Evolutionary conservation across 2,888 invertebrate genomes (phyloP).

Genomic region (Corythucha ciliata): DNA sequence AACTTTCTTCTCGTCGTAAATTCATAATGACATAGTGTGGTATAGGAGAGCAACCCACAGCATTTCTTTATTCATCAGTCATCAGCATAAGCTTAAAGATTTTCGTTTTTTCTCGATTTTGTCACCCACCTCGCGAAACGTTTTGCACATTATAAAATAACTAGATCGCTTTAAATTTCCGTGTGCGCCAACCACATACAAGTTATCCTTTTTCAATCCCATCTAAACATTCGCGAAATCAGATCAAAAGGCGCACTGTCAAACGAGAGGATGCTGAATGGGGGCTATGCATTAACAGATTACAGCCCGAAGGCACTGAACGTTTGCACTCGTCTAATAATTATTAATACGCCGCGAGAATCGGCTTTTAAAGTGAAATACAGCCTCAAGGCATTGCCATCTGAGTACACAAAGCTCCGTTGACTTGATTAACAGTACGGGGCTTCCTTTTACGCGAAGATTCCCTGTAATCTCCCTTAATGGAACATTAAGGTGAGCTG

Average conservation of each 20-base stretch:
- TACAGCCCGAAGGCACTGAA: slow-evolving; percentile 13
- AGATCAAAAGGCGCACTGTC: background rate
- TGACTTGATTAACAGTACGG: slow-evolving; percentile 16
- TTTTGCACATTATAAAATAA: no score
- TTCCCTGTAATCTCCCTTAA: slow-evolving; percentile 5
- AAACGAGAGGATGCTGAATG: background rate
- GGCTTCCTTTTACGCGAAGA: background rate
- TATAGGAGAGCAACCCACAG: no score
- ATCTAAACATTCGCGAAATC: background rate
- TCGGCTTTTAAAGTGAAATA: slow-evolving; percentile 11
- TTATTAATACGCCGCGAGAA: slow-evolving; percentile 20
- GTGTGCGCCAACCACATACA: background rate
- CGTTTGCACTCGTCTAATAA: slow-evolving; percentile 1
- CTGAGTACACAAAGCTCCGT: background rate
- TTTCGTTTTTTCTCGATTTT: no score
- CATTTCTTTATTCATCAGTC: no score
- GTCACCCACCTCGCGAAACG: no score
- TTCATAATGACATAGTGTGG: no score
- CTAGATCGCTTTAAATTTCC: no score
- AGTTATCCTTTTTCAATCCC: background rate
- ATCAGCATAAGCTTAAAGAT: no score
- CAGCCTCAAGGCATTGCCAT: background rate
- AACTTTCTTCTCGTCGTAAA: no score
- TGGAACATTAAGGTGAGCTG: slow-evolving; percentile 7
- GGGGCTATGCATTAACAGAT: slow-evolving; percentile 15